Percentiles rank a stretch among this genome's conserved stretches.
Evolutionary conservation across 2,797 vertebrate species (phyloP).

Genomic region (Erpetoichthys calabaricus): DNA sequence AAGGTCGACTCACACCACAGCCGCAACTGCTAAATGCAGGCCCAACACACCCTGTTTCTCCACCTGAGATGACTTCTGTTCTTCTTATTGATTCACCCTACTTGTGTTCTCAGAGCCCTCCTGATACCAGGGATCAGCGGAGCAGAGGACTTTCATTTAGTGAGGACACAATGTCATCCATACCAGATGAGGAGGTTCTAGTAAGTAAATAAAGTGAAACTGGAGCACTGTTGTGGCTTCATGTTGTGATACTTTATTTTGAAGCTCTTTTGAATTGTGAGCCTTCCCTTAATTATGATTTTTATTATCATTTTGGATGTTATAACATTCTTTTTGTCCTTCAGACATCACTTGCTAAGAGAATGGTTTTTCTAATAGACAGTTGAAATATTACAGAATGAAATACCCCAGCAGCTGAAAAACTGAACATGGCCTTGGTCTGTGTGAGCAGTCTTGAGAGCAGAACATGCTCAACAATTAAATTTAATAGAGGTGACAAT

Average conservation of each 20-base stretch:
- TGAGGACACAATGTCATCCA: conserved; percentile 25
- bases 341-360: too few relatives aligned
- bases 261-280: not conserved
- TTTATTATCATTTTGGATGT: not conserved
- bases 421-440: too few relatives aligned
- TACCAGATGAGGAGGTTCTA: conserved; percentile 26
- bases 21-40: conserved; percentile 16
- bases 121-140: conserved; percentile 16
- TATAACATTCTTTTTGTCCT: not conserved
- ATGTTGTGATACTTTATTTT: not conserved
- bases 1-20: conserved; percentile 21
- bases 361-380: not conserved
- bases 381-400: not conserved
- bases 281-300: too few relatives aligned
- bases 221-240: not conserved
- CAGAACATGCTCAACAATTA: too few relatives aligned
- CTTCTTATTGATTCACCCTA: conserved; percentile 17
- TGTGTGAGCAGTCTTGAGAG: too few relatives aligned
- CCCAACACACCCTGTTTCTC: conserved; percentile 12
- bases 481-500: too few relatives aligned
- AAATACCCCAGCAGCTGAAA: too few relatives aligned
- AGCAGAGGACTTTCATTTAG: conserved; percentile 16
- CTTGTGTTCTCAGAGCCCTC: conserved; percentile 15
- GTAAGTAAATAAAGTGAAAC: conserved; percentile 7
- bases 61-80: conserved; percentile 12